Conservation (phyloP, 1,140 invertebrate genomes). For the Hyles vespertilio region DNA sequence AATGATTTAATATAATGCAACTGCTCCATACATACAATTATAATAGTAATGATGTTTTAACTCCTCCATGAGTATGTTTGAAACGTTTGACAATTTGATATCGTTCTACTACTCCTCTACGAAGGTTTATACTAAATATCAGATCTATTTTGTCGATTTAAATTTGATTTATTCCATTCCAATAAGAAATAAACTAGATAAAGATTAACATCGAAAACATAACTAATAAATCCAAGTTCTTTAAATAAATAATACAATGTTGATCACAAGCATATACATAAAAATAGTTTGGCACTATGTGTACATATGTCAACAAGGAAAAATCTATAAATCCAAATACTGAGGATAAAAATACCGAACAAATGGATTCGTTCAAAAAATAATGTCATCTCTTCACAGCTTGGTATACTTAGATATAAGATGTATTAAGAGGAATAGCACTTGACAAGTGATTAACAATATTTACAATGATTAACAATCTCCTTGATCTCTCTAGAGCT, state of each 20-base stretch:
- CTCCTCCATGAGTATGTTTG: constrained; percentile 19
- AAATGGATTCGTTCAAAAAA: constrained; percentile 48
- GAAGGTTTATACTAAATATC: constrained; percentile 21
- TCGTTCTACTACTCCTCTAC: constrained; percentile 23
- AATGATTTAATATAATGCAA: constrained; percentile 11
- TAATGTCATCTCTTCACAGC: constrained; percentile 45
- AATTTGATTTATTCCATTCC: constrained; percentile 7
- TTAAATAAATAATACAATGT: constrained; percentile 22
- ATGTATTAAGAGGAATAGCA: constrained; percentile 46
- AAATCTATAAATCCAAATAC: constrained; percentile 41
- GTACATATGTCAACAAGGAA: constrained; percentile 42
- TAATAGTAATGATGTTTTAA: constrained; percentile 14
- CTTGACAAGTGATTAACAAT: constrained; percentile 59
- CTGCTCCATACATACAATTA: constrained; percentile 11
- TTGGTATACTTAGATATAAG: constrained; percentile 36
- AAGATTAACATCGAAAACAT: constrained; percentile 9
- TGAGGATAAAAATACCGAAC: constrained; percentile 43
- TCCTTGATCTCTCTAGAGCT: constrained; percentile 35
- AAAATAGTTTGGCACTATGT: constrained; percentile 64
- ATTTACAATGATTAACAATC: constrained; percentile 67
- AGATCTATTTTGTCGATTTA: constrained; percentile 24
- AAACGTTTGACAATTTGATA: constrained; percentile 18
- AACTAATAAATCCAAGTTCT: constrained; percentile 4
- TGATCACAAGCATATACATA: constrained; percentile 37
- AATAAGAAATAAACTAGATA: no score